Base-by-base conservation (phyloP, 2,797 vertebrate genomes). In the Delichon dasypus region DNA sequence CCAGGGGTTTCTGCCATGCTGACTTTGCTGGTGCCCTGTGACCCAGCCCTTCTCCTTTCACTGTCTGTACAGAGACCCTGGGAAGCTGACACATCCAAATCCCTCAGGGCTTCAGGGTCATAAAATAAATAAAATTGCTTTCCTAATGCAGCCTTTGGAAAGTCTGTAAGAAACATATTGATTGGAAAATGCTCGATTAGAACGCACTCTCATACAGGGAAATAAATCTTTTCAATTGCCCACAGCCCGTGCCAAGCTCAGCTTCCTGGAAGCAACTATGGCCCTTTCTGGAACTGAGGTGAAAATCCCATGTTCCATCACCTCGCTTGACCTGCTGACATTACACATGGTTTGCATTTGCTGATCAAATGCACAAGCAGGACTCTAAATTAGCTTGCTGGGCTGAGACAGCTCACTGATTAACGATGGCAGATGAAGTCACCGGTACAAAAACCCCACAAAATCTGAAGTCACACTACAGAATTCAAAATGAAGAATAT, bases 241-340 rank as follows among this genome's bases (percentile, higher is more conserved):
- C 82, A 65, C n/a, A 96, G 32, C 67, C 72, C 17, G 38, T 96
- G 97, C 97, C 97, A 97, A 97, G 95, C 70, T 80, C 87, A 40
- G 96, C 96, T 98, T 98, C 98, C 97, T 98, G 98, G 97, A 98
- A 98, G 97, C 96, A 91, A 85, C 78, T 78, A 88, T 65, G 67
- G 95, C 86, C 95, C 94, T 97, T 98, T 97, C 97, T 97, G 98
- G 97, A 98, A 98, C 93, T 83, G 95, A 96, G 91, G 95, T 89
- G 91, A 96, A 97, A 95, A 93, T 80, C 97, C 86, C 95, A 83
- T 73, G 73, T 93, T 95, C 96, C 96, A 80, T 96, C 96, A 94
- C 93, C 95, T 97, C 93, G 76, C 88, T 55, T 94, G 94, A 96
- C 95, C 95, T 89, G 96, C 95, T 95, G 94, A 96, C 94, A 95